Evolutionary conservation across 1,140 invertebrate species (phyloP).

Genomic region (Neelides sp.): DNA sequence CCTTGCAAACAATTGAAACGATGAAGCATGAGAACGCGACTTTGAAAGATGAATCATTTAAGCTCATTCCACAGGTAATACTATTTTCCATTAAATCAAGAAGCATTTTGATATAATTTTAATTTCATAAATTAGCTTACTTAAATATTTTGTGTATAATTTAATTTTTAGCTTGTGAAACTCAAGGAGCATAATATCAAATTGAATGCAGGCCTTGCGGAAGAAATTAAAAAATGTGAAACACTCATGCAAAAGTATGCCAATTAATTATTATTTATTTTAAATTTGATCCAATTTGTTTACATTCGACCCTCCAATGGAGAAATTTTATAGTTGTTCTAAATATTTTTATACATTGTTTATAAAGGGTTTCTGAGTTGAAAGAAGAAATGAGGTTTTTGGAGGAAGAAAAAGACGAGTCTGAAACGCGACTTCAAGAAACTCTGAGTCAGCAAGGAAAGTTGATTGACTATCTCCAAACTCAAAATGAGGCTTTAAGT

Average conservation of each 20-base stretch:
- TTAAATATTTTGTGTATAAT: not conserved
- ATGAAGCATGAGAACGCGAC: constrained; percentile 23
- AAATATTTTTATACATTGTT: not conserved
- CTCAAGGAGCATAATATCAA: constrained; percentile 8
- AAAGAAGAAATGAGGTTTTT: constrained; percentile 8
- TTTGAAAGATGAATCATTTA: constrained; percentile 26
- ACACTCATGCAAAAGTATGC: constrained; percentile 7
- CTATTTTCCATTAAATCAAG: too few species aligned
- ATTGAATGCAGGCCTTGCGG: constrained; percentile 8
- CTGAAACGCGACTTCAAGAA: not conserved
- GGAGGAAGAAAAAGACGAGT: constrained; percentile 3
- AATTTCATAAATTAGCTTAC: too few species aligned
- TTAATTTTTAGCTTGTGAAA: constrained; percentile 6
- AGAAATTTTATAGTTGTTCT: not conserved
- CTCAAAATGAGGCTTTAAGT: constrained; percentile 13
- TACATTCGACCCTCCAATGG: too few species aligned
- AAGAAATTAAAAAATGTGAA: constrained; percentile 13
- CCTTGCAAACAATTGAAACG: constrained; percentile 15
- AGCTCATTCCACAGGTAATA: too few species aligned
- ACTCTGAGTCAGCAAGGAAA: constrained; percentile 14
- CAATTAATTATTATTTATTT: not conserved
- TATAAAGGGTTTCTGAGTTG: constrained; percentile 2
- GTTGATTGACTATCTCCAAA: constrained; percentile 9
- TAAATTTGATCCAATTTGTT: too few species aligned
- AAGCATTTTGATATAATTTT: too few species aligned